Percentiles rank a stretch among this genome's conserved stretches.
Conservation (phyloP, 2,888 invertebrate genomes). For the Troilus luridus region DNA sequence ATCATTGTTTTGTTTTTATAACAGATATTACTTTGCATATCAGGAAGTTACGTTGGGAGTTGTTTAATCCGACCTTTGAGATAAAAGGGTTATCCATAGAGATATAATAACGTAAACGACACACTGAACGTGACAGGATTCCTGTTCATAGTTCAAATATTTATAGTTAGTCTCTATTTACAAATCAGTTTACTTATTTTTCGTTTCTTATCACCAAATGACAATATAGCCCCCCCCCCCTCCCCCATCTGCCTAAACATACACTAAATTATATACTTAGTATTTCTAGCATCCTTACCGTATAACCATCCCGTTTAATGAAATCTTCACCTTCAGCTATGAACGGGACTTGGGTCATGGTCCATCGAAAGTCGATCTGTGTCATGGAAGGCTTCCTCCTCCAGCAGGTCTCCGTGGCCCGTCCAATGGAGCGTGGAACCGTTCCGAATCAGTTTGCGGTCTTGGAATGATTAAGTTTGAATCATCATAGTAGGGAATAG, state of each 20-base stretch:
- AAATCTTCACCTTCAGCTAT: not conserved
- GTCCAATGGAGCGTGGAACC: not conserved
- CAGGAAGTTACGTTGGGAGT: not conserved
- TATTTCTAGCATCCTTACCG: not conserved
- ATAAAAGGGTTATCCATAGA: not conserved
- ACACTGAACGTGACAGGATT: not conserved
- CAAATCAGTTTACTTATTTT: not conserved
- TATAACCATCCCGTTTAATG: not conserved
- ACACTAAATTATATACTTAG: too few relatives aligned
- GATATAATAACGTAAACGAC: not conserved
- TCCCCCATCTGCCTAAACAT: too few relatives aligned
- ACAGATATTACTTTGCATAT: not conserved
- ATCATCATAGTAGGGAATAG: too few relatives aligned
- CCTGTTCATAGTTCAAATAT: not conserved
- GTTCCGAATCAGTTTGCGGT: not conserved
- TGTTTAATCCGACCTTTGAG: constrained; percentile 6
- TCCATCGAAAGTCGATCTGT: not conserved
- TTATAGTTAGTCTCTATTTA: not conserved
- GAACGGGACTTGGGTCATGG: not conserved
- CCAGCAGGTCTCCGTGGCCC: not conserved
- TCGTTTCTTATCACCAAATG: not conserved
- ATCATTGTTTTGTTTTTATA: not conserved
- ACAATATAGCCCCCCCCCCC: not conserved
- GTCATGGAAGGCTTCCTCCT: not conserved
- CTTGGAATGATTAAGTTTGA: not conserved